Conservation (phyloP, 2,888 invertebrate genomes). For the Cantharis nigra region DNA sequence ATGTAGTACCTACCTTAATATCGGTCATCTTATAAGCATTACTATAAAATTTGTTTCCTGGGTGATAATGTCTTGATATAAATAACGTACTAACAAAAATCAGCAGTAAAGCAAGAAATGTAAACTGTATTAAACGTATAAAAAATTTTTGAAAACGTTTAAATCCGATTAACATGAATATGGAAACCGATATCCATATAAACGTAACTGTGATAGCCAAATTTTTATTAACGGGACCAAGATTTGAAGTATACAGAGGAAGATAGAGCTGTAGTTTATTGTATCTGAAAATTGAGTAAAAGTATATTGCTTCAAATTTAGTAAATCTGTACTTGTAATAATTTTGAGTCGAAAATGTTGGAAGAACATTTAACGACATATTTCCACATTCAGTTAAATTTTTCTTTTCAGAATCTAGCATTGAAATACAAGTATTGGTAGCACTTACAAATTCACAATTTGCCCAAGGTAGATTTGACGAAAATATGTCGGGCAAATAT, state of each 20-base stretch:
- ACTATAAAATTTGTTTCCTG: background rate
- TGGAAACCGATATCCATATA: background rate
- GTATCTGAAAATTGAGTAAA: background rate
- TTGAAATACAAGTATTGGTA: conserved; percentile 5
- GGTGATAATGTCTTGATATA: background rate
- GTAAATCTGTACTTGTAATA: background rate
- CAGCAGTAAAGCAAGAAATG: background rate
- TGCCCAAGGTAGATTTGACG: background rate
- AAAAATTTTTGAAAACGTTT: background rate
- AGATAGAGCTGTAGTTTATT: background rate
- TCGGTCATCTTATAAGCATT: background rate
- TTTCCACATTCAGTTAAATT: background rate
- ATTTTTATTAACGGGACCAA: background rate
- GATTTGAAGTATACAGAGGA: background rate
- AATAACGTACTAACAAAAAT: background rate
- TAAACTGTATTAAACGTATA: background rate
- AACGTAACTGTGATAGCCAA: background rate
- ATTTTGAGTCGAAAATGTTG: conserved; percentile 5
- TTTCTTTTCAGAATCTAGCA: background rate
- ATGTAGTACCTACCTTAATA: too few species aligned
- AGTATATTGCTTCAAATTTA: background rate
- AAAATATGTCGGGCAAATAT: background rate
- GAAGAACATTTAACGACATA: background rate
- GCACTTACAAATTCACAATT: conserved; percentile 6
- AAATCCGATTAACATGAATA: background rate